Evolutionary conservation across 2,888 invertebrate species (phyloP), one percentile per base, ranked within the genome.

Genomic region (Pristionchus mayeri): DNA sequence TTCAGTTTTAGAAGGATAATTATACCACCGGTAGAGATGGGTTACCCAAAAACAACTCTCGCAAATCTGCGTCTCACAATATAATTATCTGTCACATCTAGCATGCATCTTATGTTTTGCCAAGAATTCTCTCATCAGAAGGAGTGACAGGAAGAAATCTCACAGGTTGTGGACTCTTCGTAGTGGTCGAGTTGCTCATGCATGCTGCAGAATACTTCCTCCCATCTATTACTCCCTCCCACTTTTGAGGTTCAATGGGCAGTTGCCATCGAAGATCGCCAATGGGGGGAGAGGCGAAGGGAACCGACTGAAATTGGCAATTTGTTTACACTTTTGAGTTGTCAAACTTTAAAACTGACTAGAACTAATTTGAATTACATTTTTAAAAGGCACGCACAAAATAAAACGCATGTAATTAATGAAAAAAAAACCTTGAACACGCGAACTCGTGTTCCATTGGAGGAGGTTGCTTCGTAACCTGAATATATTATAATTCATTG

Each of bases 201-300:
- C 84, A 84, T 2, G 84, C 84, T 11, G 84, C 84, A 9, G 84
- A 71, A 40, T 84, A 84, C 18, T 84, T 71, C 27, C 44, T 71
- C 7, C 52, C 84, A 27, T 84, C 84, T 18, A 48, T 60, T 9
- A 63, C 44, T 37, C 82, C 82, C 63, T 44, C 50, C 84, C 75
- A 71, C 24, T 71, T 52, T 24, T 50, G 2, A 2, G 52, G 52
- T 4, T 18, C 34, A 11, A 11, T 3, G 0, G 84, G 71, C 13
- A 84, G 34, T 37, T 75, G 44, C 84, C 84, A 84, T 34, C 84
- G 71, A 34, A 71, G 75, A 13, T 84, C 37, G 3, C 54, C 75
- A 6, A 84, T 16, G 4, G 84, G 84, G 2, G 84, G 84, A 71
- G n/a, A 11, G 9, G 84, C 84, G 84, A 75, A 84, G 7, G 84